These are phyloP conservation scores for Drosophila gunungcola DNA, from an alignment of 1,140 invertebrate species.

Conservation along the genomic window DNA sequence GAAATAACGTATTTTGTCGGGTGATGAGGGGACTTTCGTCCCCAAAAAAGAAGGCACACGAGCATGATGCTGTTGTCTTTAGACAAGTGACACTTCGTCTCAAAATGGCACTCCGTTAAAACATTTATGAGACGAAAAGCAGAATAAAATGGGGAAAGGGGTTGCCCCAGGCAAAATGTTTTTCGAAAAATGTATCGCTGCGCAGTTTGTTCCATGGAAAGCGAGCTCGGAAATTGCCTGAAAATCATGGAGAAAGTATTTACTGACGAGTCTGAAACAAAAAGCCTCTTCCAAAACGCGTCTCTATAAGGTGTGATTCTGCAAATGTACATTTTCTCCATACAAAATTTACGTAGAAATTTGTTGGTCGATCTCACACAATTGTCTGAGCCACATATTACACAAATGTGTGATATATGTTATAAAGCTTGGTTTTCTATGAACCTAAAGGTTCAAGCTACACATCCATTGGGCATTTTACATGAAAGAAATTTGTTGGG, in stretches of 20 bases:
- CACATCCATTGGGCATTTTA: too few species aligned
- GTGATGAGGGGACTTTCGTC: conserved; percentile 13
- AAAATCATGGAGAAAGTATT: conserved; percentile 22
- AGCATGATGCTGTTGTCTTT: conserved; percentile 35
- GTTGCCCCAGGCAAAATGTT: conserved; percentile 22
- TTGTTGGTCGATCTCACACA: too few species aligned
- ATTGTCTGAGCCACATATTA: too few species aligned
- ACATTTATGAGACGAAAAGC: conserved; percentile 51
- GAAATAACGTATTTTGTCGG: conserved; percentile 10
- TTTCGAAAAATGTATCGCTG: conserved; percentile 8
- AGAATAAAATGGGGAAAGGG: conserved; percentile 9
- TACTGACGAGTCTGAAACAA: neutral
- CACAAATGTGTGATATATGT: too few species aligned
- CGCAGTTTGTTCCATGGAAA: neutral
- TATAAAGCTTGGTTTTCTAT: too few species aligned
- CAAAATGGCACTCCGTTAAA: conserved; percentile 56
- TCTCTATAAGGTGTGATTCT: conserved; percentile 2
- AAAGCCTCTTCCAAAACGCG: conserved; percentile 11
- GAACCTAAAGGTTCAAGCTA: too few species aligned
- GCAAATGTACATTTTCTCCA: neutral
- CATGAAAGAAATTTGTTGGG: too few species aligned
- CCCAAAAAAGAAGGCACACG: conserved; percentile 18
- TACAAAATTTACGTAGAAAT: too few species aligned
- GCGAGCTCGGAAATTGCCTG: conserved; percentile 6
- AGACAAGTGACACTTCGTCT: conserved; percentile 58